Base-by-base conservation (phyloP, 2,797 vertebrate genomes). In the Lagorchestes hirsutus region DNA sequence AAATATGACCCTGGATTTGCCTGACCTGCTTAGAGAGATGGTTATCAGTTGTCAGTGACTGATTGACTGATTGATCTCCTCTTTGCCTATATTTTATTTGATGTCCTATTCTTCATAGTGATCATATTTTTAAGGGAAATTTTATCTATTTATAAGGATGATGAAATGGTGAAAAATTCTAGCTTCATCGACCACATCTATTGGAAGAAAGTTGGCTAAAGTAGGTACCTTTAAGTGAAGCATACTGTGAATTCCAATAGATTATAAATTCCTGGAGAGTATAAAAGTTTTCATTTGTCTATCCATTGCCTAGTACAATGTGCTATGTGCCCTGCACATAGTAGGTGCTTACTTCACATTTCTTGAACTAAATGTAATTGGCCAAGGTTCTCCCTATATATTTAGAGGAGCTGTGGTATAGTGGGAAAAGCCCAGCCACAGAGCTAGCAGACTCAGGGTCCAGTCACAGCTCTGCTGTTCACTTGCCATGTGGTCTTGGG, bases 201-300 rank as follows among this genome's bases (percentile, higher is more conserved):
- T 24, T 27, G 2, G 90, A 28, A 40, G 40, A 55, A 96, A 92
- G 2, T 46, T 92, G 57, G 12, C 54, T 90, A 40, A 94, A 96
- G 93, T 28, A 94, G 40, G 58, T 54, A 82, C 34, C 40, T 67
- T 67, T 90, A 56, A 3, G 93, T 57, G 91, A 92, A 40, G 74
- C n/a, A 24, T 82, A 46, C 27, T 82, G n/a, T 31, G 27, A 82
- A 1, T 82, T 82, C 74, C 40, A 46, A 22, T 46, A 46, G 40
- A 82, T 8, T 82, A 46, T 82, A 27, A 82, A 46, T 46, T 82
- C 74, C 74, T 82, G 8, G 74, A 82, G 40, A 27, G 22, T 46
- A 46, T 9, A 2, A 0, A 82, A 46, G 9, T 46, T 82, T 24
- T 82, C 74, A 82, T 46, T 82, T 46, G 22, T 82, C 40, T 34